These are phyloP conservation scores for Phainopepla nitens DNA, from an alignment of 2,113 vertebrate genomes.

Conservation along the genomic window DNA sequence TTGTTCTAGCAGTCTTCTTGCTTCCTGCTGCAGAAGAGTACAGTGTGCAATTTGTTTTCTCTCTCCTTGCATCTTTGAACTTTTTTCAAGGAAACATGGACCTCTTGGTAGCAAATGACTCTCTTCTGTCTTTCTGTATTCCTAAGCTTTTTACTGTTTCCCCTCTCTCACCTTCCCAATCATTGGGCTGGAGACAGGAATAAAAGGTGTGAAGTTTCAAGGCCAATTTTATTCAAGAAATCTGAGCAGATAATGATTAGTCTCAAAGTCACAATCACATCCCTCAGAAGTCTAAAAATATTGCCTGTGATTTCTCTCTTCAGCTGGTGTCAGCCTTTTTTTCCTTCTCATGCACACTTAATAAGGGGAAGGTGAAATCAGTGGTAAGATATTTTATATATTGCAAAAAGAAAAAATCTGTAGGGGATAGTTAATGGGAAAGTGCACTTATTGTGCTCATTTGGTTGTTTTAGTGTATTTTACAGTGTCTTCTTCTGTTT, in stretches of 20 bases:
- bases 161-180: neutral
- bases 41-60: neutral
- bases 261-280: neutral
- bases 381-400: neutral
- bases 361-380: neutral
- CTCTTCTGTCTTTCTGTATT: neutral
- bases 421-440: neutral
- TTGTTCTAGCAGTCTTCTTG: neutral
- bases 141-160: neutral
- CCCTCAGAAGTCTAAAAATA: neutral
- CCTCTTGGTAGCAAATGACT: neutral
- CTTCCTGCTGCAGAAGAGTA: neutral
- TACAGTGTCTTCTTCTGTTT: constrained; percentile 75
- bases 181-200: neutral
- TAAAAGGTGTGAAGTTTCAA: neutral
- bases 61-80: neutral
- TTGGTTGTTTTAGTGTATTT: constrained; percentile 65
- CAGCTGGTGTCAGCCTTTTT: neutral
- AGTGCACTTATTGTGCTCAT: constrained; percentile 37
- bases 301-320: neutral
- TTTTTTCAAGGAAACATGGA: neutral
- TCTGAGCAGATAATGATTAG: neutral
- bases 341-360: neutral
- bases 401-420: neutral
- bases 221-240: neutral